Conservation (phyloP, 2,888 invertebrate species). For the Polia nebulosa region DNA sequence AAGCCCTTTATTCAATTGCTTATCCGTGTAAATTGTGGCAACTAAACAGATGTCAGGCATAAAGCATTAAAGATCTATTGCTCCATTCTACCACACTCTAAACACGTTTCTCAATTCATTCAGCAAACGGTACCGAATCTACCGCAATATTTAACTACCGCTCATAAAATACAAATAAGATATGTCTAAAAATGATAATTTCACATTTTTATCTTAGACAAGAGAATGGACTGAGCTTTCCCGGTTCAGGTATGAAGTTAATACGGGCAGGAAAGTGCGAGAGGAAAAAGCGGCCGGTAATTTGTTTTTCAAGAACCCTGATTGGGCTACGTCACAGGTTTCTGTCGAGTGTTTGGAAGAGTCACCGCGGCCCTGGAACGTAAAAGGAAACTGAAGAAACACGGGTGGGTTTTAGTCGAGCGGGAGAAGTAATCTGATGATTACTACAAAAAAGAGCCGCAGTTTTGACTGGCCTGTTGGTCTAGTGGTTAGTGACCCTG, state of each 20-base stretch:
- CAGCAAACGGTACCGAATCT: constrained; percentile 14
- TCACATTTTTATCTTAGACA: not conserved
- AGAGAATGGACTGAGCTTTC: not conserved
- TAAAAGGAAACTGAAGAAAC: no score
- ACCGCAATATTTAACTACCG: constrained; percentile 5
- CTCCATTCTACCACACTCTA: constrained; percentile 11
- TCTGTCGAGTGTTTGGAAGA: no score
- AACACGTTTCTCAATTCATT: constrained; percentile 20
- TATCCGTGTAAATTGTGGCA: constrained; percentile 34
- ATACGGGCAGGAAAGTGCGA: not conserved
- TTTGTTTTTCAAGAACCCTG: not conserved
- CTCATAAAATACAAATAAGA: constrained; percentile 34
- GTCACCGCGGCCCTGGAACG: no score
- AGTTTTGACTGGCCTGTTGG: no score
- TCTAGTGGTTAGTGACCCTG: no score
- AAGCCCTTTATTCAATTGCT: constrained; percentile 16
- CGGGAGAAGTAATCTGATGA: no score
- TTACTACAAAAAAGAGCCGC: no score
- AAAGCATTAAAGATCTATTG: constrained; percentile 9
- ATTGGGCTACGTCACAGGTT: not conserved
- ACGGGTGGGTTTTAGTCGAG: no score
- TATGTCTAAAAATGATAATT: constrained; percentile 16
- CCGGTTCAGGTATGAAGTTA: not conserved
- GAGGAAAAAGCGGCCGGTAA: not conserved
- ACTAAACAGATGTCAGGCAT: constrained; percentile 26